These are phyloP conservation scores for Cylindroiulus punctatus DNA, from an alignment of 2,888 invertebrate genomes.

Conservation along the genomic window DNA sequence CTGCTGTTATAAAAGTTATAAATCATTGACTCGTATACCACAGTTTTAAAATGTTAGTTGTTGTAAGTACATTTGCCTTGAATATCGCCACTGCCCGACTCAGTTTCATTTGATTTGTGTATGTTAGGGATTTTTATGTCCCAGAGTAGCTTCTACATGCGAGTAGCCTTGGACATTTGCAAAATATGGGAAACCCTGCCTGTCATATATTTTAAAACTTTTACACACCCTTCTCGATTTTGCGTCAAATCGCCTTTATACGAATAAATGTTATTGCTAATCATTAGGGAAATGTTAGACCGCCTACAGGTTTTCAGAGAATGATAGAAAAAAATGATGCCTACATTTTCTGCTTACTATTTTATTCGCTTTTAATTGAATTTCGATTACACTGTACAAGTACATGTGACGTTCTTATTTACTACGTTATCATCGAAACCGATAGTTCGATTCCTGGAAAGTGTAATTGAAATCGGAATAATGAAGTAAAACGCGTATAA, in stretches of 20 bases:
- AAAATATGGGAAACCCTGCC: background rate
- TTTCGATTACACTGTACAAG: too few species aligned
- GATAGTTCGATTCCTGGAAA: too few species aligned
- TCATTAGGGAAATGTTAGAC: background rate
- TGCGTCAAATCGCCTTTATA: background rate
- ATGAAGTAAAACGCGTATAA: too few species aligned
- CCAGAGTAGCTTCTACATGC: background rate
- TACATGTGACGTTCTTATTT: too few species aligned
- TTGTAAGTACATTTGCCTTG: background rate
- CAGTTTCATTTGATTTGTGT: background rate
- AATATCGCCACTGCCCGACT: background rate
- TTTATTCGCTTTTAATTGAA: too few species aligned
- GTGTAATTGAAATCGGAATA: too few species aligned
- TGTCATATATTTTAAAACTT: background rate
- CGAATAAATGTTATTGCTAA: background rate
- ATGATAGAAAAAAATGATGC: background rate
- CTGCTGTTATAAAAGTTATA: background rate
- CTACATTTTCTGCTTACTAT: background rate
- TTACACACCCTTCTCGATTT: constrained; percentile 23
- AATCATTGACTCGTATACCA: background rate
- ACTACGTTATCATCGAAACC: too few species aligned
- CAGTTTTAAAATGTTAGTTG: background rate
- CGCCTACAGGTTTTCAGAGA: background rate
- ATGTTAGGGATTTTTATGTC: background rate
- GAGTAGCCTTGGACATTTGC: background rate